Conservation (phyloP, 2,113 vertebrate genomes). For the Pseudois nayaur region DNA sequence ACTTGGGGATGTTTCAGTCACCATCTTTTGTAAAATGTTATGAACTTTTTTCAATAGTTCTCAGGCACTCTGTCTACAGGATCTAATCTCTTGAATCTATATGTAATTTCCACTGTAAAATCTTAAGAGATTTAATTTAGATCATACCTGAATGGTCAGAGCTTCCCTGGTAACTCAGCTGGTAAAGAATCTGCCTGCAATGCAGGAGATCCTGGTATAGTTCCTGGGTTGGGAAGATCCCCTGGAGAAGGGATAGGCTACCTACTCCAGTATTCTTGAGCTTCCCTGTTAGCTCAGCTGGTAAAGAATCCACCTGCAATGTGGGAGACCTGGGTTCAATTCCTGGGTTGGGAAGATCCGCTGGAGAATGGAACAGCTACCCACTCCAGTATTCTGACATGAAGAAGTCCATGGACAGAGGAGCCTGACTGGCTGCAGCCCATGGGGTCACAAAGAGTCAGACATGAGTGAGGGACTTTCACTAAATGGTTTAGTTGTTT, state of each 20-base stretch:
- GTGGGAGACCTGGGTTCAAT: not conserved
- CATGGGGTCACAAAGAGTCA: not conserved
- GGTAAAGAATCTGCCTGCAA: not conserved
- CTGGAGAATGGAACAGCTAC: not conserved
- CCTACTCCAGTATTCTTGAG: not conserved
- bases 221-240: not conserved
- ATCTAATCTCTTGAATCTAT: not conserved
- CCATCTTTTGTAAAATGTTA: not conserved
- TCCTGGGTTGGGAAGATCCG: not conserved
- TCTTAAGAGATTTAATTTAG: not conserved
- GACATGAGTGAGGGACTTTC: not conserved
- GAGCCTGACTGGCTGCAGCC: not conserved
- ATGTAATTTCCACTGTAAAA: not conserved
- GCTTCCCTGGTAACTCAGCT: not conserved
- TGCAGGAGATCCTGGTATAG: not conserved
- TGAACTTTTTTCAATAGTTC: not conserved
- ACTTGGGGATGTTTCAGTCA: not conserved
- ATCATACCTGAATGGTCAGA: not conserved
- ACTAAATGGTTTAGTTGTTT: not conserved
- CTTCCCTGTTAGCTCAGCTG: not conserved
- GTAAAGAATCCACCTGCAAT: not conserved
- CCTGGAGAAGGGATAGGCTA: not conserved
- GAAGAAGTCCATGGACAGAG: not conserved
- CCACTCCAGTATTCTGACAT: not conserved
- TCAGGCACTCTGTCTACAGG: fast-evolving